phyloP scores from a whole-genome alignment of 2,888 invertebrate species.

The Protula sp. region DNA sequence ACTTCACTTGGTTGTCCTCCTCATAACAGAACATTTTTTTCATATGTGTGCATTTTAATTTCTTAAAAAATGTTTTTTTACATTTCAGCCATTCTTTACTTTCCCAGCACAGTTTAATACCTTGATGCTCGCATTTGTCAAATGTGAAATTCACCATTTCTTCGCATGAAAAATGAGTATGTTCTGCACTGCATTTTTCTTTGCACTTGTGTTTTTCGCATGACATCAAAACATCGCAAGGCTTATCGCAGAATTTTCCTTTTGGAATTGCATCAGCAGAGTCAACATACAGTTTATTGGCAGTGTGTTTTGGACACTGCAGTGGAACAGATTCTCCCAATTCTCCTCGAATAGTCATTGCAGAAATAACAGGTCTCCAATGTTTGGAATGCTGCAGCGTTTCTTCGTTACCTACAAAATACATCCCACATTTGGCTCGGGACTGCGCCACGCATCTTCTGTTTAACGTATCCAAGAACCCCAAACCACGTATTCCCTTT shows the following conservation, averaged over 20 bases:
- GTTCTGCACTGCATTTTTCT: slow-evolving; percentile 8
- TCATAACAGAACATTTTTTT: too few species aligned
- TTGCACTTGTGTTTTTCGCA: slow-evolving; percentile 12
- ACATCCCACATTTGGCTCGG: slow-evolving; percentile 19
- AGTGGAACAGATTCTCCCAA: slow-evolving; percentile 2
- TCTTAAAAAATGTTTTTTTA: too few species aligned
- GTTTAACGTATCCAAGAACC: slow-evolving; percentile 42
- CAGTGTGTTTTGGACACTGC: slow-evolving; percentile 10
- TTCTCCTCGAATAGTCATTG: background rate
- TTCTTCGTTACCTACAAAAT: slow-evolving; percentile 15
- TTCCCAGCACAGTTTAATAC: slow-evolving; percentile 9
- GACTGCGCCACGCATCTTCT: slow-evolving; percentile 44
- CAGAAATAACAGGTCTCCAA: slow-evolving; percentile 6
- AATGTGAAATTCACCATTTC: slow-evolving; percentile 6
- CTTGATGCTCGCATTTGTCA: slow-evolving; percentile 10
- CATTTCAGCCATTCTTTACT: too few species aligned
- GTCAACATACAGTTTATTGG: background rate
- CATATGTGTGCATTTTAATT: too few species aligned
- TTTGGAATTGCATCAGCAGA: slow-evolving; percentile 8
- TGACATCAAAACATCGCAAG: slow-evolving; percentile 4
- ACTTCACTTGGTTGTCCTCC: too few species aligned
- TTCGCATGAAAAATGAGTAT: slow-evolving; percentile 1
- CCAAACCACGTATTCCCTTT: slow-evolving; percentile 30
- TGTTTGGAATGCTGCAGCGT: slow-evolving; percentile 1
- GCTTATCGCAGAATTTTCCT: slow-evolving; percentile 7